A percentile compares a stretch with the other conserved stretches of the same genome.
Conservation (phyloP, 2,888 invertebrate genomes). For the Unio delphinus region DNA sequence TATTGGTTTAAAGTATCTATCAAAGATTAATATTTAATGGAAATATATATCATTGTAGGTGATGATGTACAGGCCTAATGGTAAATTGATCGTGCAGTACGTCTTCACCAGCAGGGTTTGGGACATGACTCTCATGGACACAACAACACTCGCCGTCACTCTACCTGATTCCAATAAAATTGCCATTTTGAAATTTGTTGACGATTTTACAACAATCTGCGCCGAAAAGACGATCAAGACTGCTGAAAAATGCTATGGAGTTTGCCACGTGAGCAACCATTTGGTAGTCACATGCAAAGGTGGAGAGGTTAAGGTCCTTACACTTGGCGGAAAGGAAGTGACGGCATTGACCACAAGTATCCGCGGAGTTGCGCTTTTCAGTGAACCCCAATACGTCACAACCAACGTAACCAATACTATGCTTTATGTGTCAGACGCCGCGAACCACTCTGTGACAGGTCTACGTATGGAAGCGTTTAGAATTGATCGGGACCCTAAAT, state of each 20-base stretch:
- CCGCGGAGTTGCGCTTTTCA: constrained; percentile 25
- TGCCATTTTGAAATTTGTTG: constrained; percentile 26
- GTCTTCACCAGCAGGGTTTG: constrained; percentile 34
- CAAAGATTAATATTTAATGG: too few relatives aligned
- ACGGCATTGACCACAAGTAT: constrained; percentile 28
- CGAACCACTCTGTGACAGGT: constrained; percentile 25
- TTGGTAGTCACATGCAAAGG: constrained; percentile 34
- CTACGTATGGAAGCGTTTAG: constrained; percentile 22
- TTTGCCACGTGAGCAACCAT: constrained; percentile 26
- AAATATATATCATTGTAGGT: not conserved
- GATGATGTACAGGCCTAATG: constrained; percentile 26
- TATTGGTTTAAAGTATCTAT: too few relatives aligned
- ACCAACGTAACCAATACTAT: constrained; percentile 28
- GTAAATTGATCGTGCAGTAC: constrained; percentile 25
- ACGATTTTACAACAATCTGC: constrained; percentile 15
- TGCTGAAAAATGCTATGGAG: constrained; percentile 28
- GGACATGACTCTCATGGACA: constrained; percentile 31
- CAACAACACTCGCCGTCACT: constrained; percentile 25
- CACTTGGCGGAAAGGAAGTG: constrained; percentile 31
- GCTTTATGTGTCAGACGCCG: constrained; percentile 31
- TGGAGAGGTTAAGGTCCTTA: constrained; percentile 30
- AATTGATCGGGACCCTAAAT: constrained; percentile 26
- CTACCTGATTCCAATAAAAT: constrained; percentile 36
- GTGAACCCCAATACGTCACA: constrained; percentile 31
- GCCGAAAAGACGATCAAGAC: constrained; percentile 33